These are phyloP conservation scores for Antheraea assamensis DNA, from an alignment of 2,888 invertebrate genomes.

Conservation along the genomic window DNA sequence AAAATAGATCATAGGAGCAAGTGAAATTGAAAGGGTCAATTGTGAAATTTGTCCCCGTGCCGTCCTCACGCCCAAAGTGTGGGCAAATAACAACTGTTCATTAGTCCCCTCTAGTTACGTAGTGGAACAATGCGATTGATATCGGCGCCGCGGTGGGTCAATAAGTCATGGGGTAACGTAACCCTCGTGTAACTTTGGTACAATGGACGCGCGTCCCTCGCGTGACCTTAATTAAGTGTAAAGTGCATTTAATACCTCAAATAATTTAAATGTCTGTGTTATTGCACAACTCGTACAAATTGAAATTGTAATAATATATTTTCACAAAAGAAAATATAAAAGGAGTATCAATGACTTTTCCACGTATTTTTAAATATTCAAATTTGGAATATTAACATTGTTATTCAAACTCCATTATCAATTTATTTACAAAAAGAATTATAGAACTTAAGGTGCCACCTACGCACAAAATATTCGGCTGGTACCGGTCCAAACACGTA, in stretches of 20 bases:
- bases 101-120: conserved; percentile 50
- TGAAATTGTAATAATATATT: too few relatives aligned
- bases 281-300: neutral
- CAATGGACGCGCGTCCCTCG: conserved; percentile 53
- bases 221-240: conserved; percentile 41
- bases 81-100: conserved; percentile 64
- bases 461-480: conserved; percentile 74
- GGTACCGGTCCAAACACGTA: conserved; percentile 79
- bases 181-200: conserved; percentile 40
- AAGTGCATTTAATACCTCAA: neutral
- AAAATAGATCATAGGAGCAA: conserved; percentile 24
- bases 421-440: conserved; percentile 70
- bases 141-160: conserved; percentile 65
- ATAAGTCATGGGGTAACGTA: conserved; percentile 59
- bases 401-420: conserved; percentile 58
- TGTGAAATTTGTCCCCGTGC: conserved; percentile 68
- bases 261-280: neutral
- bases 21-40: conserved; percentile 42
- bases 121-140: conserved; percentile 69
- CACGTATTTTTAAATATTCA: neutral
- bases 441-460: conserved; percentile 75
- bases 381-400: neutral
- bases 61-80: conserved; percentile 64
- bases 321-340: too few relatives aligned
- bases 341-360: too few relatives aligned